Evolutionary conservation across 2,888 invertebrate species (phyloP).

Genomic region (Chrysina gloriosa): DNA sequence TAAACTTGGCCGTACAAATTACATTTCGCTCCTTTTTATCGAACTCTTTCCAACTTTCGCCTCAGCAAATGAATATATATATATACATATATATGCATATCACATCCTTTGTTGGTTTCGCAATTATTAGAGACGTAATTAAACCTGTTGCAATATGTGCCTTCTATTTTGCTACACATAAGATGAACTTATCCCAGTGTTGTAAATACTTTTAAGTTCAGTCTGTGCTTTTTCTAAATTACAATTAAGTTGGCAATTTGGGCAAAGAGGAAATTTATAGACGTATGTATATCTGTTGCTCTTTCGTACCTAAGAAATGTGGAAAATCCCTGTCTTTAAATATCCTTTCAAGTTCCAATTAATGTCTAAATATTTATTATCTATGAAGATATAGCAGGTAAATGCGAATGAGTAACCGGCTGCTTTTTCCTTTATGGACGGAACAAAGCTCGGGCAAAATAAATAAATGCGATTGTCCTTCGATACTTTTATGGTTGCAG

Average conservation of each 20-base stretch:
- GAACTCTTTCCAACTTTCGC: constrained; percentile 5
- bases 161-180: too few species aligned
- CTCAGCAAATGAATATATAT: background rate
- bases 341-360: constrained; percentile 22
- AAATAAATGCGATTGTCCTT: constrained; percentile 36
- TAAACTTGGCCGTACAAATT: constrained; percentile 29
- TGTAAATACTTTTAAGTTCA: background rate
- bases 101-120: too few species aligned
- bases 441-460: constrained; percentile 14
- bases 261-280: background rate
- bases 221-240: background rate
- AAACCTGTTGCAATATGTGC: too few species aligned
- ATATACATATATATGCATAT: too few species aligned
- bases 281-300: background rate
- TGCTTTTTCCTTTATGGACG: background rate
- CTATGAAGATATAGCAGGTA: constrained; percentile 9
- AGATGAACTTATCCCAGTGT: too few species aligned
- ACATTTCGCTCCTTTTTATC: constrained; percentile 3
- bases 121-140: too few species aligned
- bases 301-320: background rate
- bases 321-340: constrained; percentile 8
- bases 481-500: background rate
- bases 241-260: background rate
- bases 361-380: constrained; percentile 33
- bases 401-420: background rate